phyloP scores from a whole-genome alignment of 92 coral and sea anemone genomes.

The Galaxea fascicularis region DNA sequence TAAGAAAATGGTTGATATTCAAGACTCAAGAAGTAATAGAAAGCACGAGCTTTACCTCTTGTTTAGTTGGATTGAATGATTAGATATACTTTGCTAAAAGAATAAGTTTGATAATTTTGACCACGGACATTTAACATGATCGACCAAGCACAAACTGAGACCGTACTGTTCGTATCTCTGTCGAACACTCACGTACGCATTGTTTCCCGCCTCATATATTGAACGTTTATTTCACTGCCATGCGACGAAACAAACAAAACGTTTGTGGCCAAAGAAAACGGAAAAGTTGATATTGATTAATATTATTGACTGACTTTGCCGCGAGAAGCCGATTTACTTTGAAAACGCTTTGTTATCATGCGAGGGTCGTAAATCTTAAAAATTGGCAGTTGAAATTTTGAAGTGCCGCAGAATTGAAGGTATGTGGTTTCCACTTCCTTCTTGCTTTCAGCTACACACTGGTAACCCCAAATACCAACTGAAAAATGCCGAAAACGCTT shows the following conservation, averaged over 20 bases:
- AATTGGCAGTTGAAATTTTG: neutral
- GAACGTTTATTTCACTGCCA: neutral
- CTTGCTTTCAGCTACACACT: neutral
- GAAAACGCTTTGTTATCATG: neutral
- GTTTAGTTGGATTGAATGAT: no score
- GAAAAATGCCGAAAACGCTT: no score
- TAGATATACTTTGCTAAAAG: no score
- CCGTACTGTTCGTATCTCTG: no score
- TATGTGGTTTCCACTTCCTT: neutral
- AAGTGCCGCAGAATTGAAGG: neutral
- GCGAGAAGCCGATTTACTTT: neutral
- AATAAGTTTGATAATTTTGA: neutral
- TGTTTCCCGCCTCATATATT: neutral
- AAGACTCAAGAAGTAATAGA: no score
- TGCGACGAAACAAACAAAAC: neutral
- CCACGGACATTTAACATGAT: no score
- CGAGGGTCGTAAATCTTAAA: neutral
- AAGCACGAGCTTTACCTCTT: no score
- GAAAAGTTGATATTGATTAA: neutral
- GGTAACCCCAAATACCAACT: no score
- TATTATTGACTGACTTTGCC: neutral
- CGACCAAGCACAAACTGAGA: no score
- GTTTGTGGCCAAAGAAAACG: neutral
- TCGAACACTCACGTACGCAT: neutral
- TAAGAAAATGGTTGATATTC: no score